Evolutionary conservation across 2,888 invertebrate genomes (phyloP).

Genomic region (Syrphus vitripennis): DNA sequence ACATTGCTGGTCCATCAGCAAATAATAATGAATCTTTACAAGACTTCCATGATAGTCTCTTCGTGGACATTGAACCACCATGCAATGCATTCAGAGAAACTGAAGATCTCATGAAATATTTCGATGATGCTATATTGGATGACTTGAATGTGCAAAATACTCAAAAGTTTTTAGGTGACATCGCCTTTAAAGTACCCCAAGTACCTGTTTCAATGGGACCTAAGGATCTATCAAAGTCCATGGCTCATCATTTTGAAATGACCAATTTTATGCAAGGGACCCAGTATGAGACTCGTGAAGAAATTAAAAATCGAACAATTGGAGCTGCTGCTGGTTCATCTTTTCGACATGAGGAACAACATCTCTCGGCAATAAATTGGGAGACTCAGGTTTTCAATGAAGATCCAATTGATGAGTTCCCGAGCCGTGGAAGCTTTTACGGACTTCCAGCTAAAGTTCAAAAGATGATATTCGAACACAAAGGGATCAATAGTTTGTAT

Average conservation of each 20-base stretch:
- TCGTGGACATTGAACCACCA: constrained; percentile 74
- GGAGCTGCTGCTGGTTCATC: neutral
- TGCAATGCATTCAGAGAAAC: constrained; percentile 32
- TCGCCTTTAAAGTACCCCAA: constrained; percentile 75
- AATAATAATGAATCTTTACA: constrained; percentile 14
- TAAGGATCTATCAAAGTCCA: constrained; percentile 13
- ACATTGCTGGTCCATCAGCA: neutral
- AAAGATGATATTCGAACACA: constrained; percentile 87
- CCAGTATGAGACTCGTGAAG: constrained; percentile 77
- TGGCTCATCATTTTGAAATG: constrained; percentile 38
- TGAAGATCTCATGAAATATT: constrained; percentile 70
- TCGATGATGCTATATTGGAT: constrained; percentile 64
- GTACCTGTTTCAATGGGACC: constrained; percentile 5
- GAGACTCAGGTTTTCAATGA: constrained; percentile 76
- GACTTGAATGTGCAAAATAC: constrained; percentile 76
- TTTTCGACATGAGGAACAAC: constrained; percentile 69
- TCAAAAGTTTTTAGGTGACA: constrained; percentile 78
- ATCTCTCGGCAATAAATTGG: constrained; percentile 76
- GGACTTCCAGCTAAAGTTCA: constrained; percentile 89
- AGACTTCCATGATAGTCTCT: constrained; percentile 74
- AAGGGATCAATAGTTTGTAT: constrained; percentile 91
- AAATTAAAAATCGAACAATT: constrained; percentile 73
- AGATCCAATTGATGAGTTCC: constrained; percentile 72
- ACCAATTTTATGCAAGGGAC: constrained; percentile 75
- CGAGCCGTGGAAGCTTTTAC: constrained; percentile 85